Evolutionary conservation across 2,113 vertebrate genomes (phyloP), one percentile per base, ranked within the genome.

Genomic region (Hemibagrus wyckioides): DNA sequence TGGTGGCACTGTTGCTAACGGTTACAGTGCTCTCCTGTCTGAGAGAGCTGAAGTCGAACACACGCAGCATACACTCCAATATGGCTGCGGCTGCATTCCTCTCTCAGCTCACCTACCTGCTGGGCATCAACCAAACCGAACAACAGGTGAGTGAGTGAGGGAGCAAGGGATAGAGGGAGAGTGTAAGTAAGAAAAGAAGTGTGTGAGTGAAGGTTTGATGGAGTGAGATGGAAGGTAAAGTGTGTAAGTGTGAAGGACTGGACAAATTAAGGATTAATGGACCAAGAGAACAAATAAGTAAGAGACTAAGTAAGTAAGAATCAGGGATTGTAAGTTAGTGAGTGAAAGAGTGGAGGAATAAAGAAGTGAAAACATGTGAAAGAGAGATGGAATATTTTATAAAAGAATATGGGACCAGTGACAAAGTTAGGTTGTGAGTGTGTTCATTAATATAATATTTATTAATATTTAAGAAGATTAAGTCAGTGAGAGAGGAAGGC

Each of bases 1-100:
- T 99, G 94, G 93, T 96, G 82, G 95, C 96, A 2, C 94, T 99
- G 89, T 94, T 99, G 80, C 93, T 99, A 90, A 97, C 97, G 0
- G 96, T 97, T 10, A 93, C 95, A 44, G 90, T 98, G 91, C 95
- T 99, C 39, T 96, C 97, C 88, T 98, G 97, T 92, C 96, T 99
- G 79, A 96, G 97, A 88, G 97, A 97, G 86, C 96, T 99, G 86
- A 99, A 98, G 94, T 99, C 98, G 93, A 99, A 99, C 92, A 97
- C 94, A 36, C 95, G 97, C 83, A 97, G 97, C 91, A 99, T 99
- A 94, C 97, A 98, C 71, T 98, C 95, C 85, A 99, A 99, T 75
- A 97, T 97, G 85, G 96, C 97, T 0, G 95, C 96, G 0, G 97
- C 98, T 73, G 96, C 97, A 88, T 97, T 99, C 81, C 91, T 98